Percentiles rank a stretch among this genome's conserved stretches.
Conservation (phyloP, 1,140 invertebrate genomes). For the Drosophila santomea region DNA sequence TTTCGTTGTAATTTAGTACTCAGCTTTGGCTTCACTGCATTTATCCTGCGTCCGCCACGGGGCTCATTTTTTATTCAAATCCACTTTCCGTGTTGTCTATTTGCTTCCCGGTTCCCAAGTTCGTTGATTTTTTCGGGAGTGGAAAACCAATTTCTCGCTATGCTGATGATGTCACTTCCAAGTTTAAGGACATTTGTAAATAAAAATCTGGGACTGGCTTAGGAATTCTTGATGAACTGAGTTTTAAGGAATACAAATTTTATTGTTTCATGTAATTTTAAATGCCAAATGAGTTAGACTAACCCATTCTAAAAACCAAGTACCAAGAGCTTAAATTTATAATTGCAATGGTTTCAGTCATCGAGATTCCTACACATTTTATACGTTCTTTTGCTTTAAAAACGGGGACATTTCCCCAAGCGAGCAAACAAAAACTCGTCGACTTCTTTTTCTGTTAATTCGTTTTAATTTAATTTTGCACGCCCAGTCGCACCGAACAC, state of each 20-base stretch:
- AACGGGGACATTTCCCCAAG: slow-evolving; percentile 12
- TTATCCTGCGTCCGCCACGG: slow-evolving; percentile 39
- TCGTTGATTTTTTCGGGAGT: slow-evolving; percentile 2
- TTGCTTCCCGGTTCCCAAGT: slow-evolving; percentile 3
- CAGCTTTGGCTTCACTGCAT: slow-evolving; percentile 58
- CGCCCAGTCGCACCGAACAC: slow-evolving; percentile 61
- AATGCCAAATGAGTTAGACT: not conserved
- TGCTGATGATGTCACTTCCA: slow-evolving; percentile 63
- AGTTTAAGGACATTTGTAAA: slow-evolving; percentile 37
- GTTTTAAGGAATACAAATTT: no score
- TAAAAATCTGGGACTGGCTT: not conserved
- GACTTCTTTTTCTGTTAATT: slow-evolving; percentile 60
- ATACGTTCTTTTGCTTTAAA: slow-evolving; percentile 6
- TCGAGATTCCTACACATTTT: not conserved
- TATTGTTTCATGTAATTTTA: not conserved
- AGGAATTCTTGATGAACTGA: not conserved
- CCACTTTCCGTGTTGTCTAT: slow-evolving; percentile 37
- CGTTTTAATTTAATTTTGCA: slow-evolving; percentile 82
- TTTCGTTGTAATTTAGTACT: slow-evolving; percentile 58
- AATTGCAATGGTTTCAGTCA: not conserved
- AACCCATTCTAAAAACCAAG: not conserved
- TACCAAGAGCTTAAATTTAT: not conserved
- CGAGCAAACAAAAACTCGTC: slow-evolving; percentile 17
- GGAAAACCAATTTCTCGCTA: slow-evolving; percentile 71
- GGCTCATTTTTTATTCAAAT: slow-evolving; percentile 73